Conservation (phyloP, 2,888 invertebrate genomes). For the Mamestra brassicae region DNA sequence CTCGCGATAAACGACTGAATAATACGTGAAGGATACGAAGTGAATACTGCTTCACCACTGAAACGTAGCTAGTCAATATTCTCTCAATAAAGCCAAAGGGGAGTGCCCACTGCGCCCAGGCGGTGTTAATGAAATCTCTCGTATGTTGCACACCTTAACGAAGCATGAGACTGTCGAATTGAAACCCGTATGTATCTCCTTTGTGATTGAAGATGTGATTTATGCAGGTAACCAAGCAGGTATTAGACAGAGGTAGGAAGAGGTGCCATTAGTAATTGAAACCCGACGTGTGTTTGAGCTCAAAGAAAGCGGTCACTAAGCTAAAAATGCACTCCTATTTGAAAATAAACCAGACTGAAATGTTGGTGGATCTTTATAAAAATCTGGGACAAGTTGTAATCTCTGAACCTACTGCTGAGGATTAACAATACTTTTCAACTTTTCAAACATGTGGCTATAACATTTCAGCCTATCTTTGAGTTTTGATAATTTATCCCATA, state of each 20-base stretch:
- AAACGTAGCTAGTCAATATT: slow-evolving; percentile 26
- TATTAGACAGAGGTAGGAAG: background rate
- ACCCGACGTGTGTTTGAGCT: background rate
- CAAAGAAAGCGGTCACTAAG: background rate
- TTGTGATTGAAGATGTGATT: slow-evolving; percentile 37
- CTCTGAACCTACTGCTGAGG: background rate
- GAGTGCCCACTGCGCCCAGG: slow-evolving; percentile 10
- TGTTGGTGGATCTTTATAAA: background rate
- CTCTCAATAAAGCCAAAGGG: slow-evolving; percentile 28
- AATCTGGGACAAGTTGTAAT: background rate
- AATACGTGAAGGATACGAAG: background rate
- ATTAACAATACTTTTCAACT: background rate
- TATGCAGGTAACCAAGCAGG: slow-evolving; percentile 11
- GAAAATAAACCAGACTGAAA: background rate
- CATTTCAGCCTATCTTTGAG: no score
- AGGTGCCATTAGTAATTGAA: background rate
- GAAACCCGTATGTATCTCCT: slow-evolving; percentile 28
- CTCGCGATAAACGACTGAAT: background rate
- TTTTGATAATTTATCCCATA: no score
- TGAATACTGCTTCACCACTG: slow-evolving; percentile 6
- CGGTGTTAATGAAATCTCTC: slow-evolving; percentile 45
- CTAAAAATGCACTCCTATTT: background rate
- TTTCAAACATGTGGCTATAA: background rate
- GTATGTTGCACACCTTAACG: slow-evolving; percentile 41
- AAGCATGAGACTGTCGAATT: slow-evolving; percentile 35